Evolutionary conservation across 2,888 invertebrate genomes (phyloP).

Genomic region (Calameuta pallipes): DNA sequence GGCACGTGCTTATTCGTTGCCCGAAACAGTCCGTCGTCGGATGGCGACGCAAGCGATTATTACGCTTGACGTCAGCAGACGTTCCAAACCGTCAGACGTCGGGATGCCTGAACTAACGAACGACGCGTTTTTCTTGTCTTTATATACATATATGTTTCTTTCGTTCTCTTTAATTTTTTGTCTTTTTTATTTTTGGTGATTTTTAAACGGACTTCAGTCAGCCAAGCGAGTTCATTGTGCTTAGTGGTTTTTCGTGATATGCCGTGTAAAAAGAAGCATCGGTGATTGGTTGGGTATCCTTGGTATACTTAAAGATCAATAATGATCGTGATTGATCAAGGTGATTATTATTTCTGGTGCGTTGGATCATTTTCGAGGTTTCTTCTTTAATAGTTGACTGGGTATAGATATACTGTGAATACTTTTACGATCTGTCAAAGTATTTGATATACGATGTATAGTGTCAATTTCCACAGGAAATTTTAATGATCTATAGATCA

Average conservation of each 20-base stretch:
- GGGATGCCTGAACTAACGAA: neutral
- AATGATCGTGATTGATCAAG: neutral
- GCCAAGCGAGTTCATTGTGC: neutral
- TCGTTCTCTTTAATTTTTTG: neutral
- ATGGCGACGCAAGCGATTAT: neutral
- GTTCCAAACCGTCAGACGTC: neutral
- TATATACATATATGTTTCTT: neutral
- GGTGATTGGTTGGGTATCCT: neutral
- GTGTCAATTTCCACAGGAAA: too few relatives aligned
- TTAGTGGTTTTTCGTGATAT: neutral
- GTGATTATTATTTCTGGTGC: neutral
- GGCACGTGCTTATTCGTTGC: too few relatives aligned
- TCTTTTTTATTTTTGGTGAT: neutral
- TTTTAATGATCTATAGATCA: too few relatives aligned
- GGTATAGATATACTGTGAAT: too few relatives aligned
- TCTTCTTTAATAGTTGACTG: too few relatives aligned
- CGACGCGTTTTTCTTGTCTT: neutral
- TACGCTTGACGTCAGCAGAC: neutral
- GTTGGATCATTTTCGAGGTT: too few relatives aligned
- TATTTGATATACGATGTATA: too few relatives aligned
- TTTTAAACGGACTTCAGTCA: neutral
- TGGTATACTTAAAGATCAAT: neutral
- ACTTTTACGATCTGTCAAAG: too few relatives aligned
- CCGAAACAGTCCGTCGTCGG: neutral
- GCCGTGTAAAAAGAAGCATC: neutral